These are phyloP conservation scores for Pachypanchax playfairii DNA, from an alignment of 2,113 vertebrate species.

Conservation along the genomic window DNA sequence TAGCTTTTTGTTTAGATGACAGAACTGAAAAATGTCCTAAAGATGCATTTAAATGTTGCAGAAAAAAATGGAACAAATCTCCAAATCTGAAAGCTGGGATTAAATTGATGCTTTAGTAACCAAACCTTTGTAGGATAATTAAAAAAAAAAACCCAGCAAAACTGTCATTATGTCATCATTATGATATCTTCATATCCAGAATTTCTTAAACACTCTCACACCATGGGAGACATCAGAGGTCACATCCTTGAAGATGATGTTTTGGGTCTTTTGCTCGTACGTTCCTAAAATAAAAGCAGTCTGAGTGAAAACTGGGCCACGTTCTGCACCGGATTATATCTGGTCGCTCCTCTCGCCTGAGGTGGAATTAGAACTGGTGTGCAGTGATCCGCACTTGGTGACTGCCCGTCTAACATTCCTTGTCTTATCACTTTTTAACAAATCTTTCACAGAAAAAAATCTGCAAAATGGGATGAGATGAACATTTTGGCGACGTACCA, in stretches of 20 bases:
- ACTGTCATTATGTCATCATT: too few species aligned
- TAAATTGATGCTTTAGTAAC: too few species aligned
- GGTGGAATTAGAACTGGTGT: conserved; percentile 11
- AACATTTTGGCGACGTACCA: conserved; percentile 98
- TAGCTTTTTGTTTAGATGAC: not conserved
- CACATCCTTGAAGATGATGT: conserved; percentile 3
- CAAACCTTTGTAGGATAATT: too few species aligned
- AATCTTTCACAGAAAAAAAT: conserved; percentile 88
- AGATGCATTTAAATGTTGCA: too few species aligned
- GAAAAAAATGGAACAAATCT: too few species aligned
- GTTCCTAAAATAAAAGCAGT: conserved; percentile 49
- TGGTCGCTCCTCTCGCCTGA: conserved; percentile 16
- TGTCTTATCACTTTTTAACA: conserved; percentile 18
- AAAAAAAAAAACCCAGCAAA: too few species aligned
- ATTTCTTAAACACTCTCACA: not conserved
- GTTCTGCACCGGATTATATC: conserved; percentile 54
- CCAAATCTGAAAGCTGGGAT: too few species aligned
- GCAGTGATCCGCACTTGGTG: conserved; percentile 2
- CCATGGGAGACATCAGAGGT: not conserved
- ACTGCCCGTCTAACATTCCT: not conserved
- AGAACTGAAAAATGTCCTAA: not conserved
- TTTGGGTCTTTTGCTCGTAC: conserved; percentile 16
- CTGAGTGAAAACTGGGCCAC: conserved; percentile 49
- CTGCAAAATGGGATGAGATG: conserved; percentile 99
- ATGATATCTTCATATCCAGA: not conserved